Evolutionary conservation across 2,113 vertebrate species (phyloP), one percentile per base, ranked within the genome.

Genomic region (Rutilus rutilus): DNA sequence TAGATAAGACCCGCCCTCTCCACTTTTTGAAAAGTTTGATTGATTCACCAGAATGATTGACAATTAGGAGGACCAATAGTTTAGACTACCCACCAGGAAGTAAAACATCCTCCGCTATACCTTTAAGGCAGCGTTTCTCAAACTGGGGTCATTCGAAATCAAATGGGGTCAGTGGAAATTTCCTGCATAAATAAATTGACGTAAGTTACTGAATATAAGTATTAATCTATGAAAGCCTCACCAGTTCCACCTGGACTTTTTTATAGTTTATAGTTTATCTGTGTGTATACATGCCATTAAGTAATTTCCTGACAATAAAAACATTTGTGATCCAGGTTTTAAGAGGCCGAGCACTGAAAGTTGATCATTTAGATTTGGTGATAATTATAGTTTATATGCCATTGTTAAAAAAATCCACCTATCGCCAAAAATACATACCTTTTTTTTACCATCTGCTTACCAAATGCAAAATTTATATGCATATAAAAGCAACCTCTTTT

Each of bases 111-210:
- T n/a, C n/a, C n/a, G n/a, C n/a, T n/a, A n/a, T n/a, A n/a, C n/a
- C n/a, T n/a, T n/a, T n/a, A 73, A 73, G 69, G 69, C 69, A 73
- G 21, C 36, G 10, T 73, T 73, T 73, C 39, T 73, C 11, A 23
- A 42, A 14, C 36, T 73, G 36, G 36, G 69, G 36, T 73, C 69
- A 11, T 45, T 73, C 39, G 8, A n/a, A 45, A 73, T 21, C 69
- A 23, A 3, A 73, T 9, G 10, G 21, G 1, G 4, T 73, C 36
- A 36, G 30, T 17, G 33, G 2, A 69, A 69, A 69, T 33, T 23
- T 71, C 9, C 19, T 42, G 21, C 11, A 12, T 73, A 45, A n/a
- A 42, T 73, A 73, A 73, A 69, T 33, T 69, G 60, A 64, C 23
- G 8, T 33, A 19, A 33, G 33, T 71, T 39, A 71, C 1, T 39